These are phyloP conservation scores for Ciconia boyciana DNA, from an alignment of 2,113 vertebrate genomes.

Conservation along the genomic window DNA sequence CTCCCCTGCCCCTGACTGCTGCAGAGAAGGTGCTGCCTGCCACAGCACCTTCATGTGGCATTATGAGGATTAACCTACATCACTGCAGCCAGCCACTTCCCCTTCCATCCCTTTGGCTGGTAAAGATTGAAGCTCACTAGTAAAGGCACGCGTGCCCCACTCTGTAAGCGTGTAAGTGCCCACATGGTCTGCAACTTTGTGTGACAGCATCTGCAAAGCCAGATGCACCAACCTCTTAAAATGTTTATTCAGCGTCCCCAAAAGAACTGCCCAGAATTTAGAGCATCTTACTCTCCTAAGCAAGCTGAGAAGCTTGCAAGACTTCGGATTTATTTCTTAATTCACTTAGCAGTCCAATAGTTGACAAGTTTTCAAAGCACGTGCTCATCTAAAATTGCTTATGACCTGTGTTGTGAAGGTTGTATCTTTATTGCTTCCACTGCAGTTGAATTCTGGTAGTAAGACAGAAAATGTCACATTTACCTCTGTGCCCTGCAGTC, in stretches of 20 bases:
- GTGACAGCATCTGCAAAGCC: neutral
- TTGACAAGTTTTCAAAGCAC: neutral
- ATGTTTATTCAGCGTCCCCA: neutral
- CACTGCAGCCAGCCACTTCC: neutral
- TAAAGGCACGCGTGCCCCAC: neutral
- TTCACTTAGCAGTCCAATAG: neutral
- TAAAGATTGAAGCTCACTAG: neutral
- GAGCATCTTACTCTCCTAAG: neutral
- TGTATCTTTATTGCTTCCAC: neutral
- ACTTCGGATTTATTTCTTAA: neutral
- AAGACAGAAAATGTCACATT: neutral
- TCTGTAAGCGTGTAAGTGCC: neutral
- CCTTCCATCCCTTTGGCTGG: neutral
- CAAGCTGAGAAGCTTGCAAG: neutral
- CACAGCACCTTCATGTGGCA: neutral
- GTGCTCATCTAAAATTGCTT: neutral
- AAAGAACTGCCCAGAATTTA: neutral
- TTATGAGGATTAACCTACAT: neutral
- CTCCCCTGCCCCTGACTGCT: accelerated
- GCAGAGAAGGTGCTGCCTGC: neutral
- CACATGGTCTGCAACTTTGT: neutral
- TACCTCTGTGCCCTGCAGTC: neutral
- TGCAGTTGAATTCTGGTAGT: accelerated
- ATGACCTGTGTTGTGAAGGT: neutral
- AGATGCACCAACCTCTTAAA: neutral